Conservation (phyloP, 1,140 invertebrate species). For the Panagrolaimus sp. region DNA sequence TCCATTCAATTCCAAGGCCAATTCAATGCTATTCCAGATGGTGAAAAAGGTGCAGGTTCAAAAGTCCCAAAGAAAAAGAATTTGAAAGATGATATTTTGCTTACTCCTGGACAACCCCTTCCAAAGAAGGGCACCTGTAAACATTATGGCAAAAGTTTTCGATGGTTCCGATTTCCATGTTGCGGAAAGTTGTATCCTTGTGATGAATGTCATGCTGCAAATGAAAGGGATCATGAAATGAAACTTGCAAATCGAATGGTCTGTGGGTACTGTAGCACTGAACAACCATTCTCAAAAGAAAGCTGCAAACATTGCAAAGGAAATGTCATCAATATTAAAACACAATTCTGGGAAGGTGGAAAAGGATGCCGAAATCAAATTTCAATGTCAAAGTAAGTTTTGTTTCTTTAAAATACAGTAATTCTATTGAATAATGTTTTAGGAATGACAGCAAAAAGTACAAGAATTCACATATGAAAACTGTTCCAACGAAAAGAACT, state of each 20-base stretch:
- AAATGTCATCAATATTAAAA: conserved; percentile 51
- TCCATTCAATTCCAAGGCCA: conserved; percentile 3
- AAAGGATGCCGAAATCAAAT: conserved; percentile 61
- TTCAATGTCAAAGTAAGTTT: conserved; percentile 48
- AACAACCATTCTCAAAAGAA: conserved; percentile 59
- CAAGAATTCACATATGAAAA: background rate
- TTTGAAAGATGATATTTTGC: conserved; percentile 40
- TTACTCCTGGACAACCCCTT: conserved; percentile 60
- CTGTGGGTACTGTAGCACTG: conserved; percentile 62
- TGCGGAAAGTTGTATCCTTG: conserved; percentile 62
- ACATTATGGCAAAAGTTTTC: conserved; percentile 62
- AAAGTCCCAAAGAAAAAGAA: background rate
- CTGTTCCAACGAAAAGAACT: background rate
- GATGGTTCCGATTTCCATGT: conserved; percentile 62
- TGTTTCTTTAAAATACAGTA: too few relatives aligned
- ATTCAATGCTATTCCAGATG: background rate
- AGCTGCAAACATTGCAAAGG: conserved; percentile 56
- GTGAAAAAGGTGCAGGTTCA: background rate
- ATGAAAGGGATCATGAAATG: conserved; percentile 60
- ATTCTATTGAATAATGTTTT: too few relatives aligned
- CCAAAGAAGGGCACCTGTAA: conserved; percentile 61
- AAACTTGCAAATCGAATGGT: conserved; percentile 61
- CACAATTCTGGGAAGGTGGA: conserved; percentile 62
- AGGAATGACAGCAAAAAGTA: conserved; percentile 2
- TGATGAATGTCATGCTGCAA: conserved; percentile 61